Evolutionary conservation across 2,888 invertebrate genomes (phyloP), one percentile per base, ranked within the genome.

Genomic region (Netelia virgata): DNA sequence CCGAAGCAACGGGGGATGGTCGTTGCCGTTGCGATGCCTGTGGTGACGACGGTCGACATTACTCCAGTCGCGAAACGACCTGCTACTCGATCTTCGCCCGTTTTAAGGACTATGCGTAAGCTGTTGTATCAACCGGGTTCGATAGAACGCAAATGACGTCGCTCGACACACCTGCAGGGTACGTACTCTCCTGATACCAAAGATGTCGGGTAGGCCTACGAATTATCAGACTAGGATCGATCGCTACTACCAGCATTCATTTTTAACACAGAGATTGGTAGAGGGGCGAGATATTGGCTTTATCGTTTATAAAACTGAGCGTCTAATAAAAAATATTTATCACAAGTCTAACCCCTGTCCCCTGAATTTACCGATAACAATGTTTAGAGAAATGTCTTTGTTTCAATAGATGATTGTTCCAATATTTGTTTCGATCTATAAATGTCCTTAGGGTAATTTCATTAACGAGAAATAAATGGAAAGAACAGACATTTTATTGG

Each of bases 191-290:
- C 93, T 93, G 91, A 77, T 92, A 90, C 80, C 14, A 50, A 87
- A 90, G 91, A 91, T 91, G 92, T 93, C 91, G 90, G 87, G 89
- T 93, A 93, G 93, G 93, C 93, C 92, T 93, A 92, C 91, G 89
- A 93, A 93, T 92, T 91, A 91, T 90, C 89, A 86, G 86, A 74
- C 87, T 87, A 50, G 84, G 81, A 86, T 88, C 88, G 90, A 90
- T 90, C 89, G 86, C 36, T 69, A 78, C 83, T 72, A 74, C 61
- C 57, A 68, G 76, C 82, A 28, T 53, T 64, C 70, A 64, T 36
- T 8, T 68, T 73, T 14, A 41, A 16, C 9, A 43, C 14, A 28
- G 16, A 53, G 36, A 8, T 9, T n/a, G 11, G 47, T n/a, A 23
- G 1, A 1, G 11, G 6, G n/a, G 11, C 36, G 14, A 53, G 23